A percentile compares a stretch with the other conserved stretches of the same genome.
Conservation (phyloP, 2,888 invertebrate genomes). For the Apamea anceps region DNA sequence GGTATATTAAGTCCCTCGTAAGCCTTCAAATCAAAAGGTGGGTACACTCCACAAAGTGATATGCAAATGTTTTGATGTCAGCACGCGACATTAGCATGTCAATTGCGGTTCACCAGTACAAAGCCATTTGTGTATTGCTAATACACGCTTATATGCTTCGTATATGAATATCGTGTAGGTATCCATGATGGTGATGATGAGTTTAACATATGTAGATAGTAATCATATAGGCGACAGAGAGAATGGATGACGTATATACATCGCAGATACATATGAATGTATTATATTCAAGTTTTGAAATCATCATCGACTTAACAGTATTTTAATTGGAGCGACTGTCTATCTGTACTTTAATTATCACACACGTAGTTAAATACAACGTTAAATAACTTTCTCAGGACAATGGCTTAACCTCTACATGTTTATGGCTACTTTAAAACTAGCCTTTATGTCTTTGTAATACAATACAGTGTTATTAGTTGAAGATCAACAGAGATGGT, state of each 20-base stretch:
- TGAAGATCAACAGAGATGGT: neutral
- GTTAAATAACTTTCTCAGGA: neutral
- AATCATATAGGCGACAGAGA: neutral
- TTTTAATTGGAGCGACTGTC: neutral
- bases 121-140: constrained; percentile 43
- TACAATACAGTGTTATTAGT: neutral
- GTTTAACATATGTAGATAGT: neutral
- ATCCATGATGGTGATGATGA: neutral
- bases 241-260: neutral
- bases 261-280: neutral
- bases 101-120: constrained; percentile 45
- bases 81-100: constrained; percentile 61
- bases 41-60: constrained; percentile 52
- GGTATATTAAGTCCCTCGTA: constrained; percentile 13
- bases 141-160: constrained; percentile 14
- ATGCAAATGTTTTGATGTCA: constrained; percentile 57
- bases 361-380: neutral
- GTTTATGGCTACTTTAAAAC: neutral
- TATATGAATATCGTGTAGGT: neutral
- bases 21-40: constrained; percentile 43
- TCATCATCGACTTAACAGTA: neutral
- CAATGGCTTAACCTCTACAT: neutral
- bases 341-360: neutral
- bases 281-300: neutral
- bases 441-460: neutral